Evolutionary conservation across 2,113 vertebrate genomes (phyloP), one percentile per base, ranked within the genome.

Genomic region (Pteruthius melanotis): DNA sequence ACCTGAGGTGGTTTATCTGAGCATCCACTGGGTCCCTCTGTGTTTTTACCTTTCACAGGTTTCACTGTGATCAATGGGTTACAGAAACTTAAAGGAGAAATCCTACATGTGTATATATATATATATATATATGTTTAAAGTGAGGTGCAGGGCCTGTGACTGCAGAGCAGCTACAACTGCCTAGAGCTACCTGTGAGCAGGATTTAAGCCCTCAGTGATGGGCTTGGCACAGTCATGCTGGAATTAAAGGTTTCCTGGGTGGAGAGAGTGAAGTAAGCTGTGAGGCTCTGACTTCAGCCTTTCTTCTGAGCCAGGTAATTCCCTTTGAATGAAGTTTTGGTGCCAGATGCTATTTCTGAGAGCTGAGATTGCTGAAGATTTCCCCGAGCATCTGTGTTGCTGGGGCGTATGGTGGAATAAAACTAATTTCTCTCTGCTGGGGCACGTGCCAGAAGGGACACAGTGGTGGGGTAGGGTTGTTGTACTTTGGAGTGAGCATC

Each of bases 241-340:
- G 45, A 80, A 85, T 90, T 88, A 42, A 86, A 80, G 27, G 2
- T 93, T 88, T 88, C 39, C 59, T 69, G 75, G 28, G 42, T 80
- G 79, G 54, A 87, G 24, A 52, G 23, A 63, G 17, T 56, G 77
- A 61, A 65, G 53, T 23, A 50, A 65, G 50, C 63, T 78, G 15
- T 28, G 76, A 86, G 76, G 23, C 63, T 78, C 56, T 6, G 54
- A 33, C 47, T 96, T 77, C 64, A 93, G 50, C 60, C 63, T 78
- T 89, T 70, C 72, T 87, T 88, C 44, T 9, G 50, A 88, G 71
- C 37, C 71, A 76, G 70, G 44, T 72, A 61, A 49, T 72, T 92
- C 59, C 68, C 42, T 90, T 21, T 33, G 71, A 86, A 83, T 28
- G 20, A 65, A 83, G 50, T 74, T 74, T 76, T 81, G 35, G 39